A percentile compares a stretch with the other conserved stretches of the same genome.
Conservation (phyloP, 2,113 vertebrate genomes). For the Halcyon malimbica region DNA sequence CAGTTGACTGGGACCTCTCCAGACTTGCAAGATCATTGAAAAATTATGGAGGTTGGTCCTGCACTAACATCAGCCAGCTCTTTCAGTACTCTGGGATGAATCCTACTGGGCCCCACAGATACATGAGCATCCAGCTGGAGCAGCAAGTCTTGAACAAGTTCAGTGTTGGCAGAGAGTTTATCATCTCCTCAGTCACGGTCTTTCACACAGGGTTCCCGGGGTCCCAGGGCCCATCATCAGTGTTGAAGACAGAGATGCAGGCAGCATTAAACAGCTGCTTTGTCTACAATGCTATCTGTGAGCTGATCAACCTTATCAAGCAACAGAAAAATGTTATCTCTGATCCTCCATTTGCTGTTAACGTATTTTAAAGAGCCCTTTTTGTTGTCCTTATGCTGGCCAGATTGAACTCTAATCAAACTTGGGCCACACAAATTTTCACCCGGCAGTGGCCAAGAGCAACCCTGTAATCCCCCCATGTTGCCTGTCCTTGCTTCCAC, state of each 20-base stretch:
- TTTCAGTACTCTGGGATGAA: background rate
- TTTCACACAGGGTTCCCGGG: background rate
- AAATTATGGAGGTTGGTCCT: background rate
- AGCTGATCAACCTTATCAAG: background rate
- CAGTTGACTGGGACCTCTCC: background rate
- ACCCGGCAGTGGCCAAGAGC: background rate
- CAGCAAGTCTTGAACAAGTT: background rate
- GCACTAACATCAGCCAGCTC: background rate
- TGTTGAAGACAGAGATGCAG: background rate
- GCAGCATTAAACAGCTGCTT: background rate
- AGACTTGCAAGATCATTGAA: background rate
- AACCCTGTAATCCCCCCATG: background rate
- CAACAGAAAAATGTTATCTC: background rate
- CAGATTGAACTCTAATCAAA: background rate
- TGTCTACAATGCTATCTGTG: background rate
- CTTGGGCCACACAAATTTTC: background rate
- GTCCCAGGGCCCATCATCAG: background rate
- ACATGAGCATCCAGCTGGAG: background rate
- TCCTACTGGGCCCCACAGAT: background rate
- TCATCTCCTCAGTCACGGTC: rapidly evolving
- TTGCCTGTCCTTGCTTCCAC: background rate
- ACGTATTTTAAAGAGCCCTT: background rate
- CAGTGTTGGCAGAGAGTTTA: background rate
- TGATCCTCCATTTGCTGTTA: background rate
- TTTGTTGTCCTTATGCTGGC: background rate